Percentiles rank a stretch among this genome's conserved stretches.
These are phyloP conservation scores for Synaphobranchus kaupii DNA, from an alignment of 2,797 vertebrate genomes.

Conservation along the genomic window DNA sequence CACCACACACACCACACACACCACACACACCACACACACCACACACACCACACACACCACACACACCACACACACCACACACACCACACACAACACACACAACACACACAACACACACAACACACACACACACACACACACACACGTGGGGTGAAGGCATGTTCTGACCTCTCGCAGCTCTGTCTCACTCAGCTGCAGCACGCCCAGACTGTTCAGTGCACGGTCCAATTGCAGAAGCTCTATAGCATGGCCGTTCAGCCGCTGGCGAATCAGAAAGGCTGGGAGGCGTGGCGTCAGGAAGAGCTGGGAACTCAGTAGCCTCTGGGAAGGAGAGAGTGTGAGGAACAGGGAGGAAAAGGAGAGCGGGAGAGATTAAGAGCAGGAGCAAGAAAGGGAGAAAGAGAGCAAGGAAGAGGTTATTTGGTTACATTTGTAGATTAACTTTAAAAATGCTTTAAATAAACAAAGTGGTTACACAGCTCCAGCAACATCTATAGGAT, in stretches of 20 bases:
- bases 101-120: neutral
- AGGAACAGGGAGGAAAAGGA: neutral
- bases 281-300: constrained; percentile 85
- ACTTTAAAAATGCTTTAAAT: neutral
- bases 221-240: constrained; percentile 85
- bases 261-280: constrained; percentile 68
- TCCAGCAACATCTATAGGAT: neutral
- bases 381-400: neutral
- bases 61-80: neutral
- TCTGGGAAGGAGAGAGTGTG: constrained; percentile 62
- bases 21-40: neutral
- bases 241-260: constrained; percentile 75
- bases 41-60: neutral
- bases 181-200: constrained; percentile 74
- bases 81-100: neutral
- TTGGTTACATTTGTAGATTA: neutral
- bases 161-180: constrained; percentile 81
- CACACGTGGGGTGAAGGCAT: neutral
- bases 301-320: constrained; percentile 79
- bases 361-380: neutral
- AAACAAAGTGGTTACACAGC: neutral
- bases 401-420: neutral
- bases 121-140: neutral
- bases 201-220: constrained; percentile 77
- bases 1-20: neutral